Percentiles rank a stretch among this genome's conserved stretches.
Evolutionary conservation across 2,888 invertebrate genomes (phyloP).

Genomic region (Zaprionus obscuricornis): DNA sequence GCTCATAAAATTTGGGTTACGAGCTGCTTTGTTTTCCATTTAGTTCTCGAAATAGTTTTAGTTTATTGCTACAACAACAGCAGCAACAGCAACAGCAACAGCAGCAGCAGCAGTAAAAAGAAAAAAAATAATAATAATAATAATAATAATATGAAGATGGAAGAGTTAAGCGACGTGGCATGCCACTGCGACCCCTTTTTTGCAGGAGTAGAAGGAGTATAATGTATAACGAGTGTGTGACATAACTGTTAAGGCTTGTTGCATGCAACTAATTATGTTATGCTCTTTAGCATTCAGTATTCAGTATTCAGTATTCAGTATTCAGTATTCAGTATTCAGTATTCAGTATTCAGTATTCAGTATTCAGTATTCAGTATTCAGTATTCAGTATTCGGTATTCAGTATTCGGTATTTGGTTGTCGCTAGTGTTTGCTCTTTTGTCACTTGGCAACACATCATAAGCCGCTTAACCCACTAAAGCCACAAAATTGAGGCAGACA

Average conservation of each 20-base stretch:
- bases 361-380: too few relatives aligned
- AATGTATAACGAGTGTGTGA: slow-evolving; percentile 27
- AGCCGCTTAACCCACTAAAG: slow-evolving; percentile 69
- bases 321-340: too few relatives aligned
- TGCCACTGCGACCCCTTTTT: too few relatives aligned
- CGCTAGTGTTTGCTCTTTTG: slow-evolving; percentile 72
- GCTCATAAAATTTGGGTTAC: slow-evolving; percentile 7
- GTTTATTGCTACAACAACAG: slow-evolving; percentile 17
- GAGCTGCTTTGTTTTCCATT: slow-evolving; percentile 23
- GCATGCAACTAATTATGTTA: slow-evolving; percentile 70
- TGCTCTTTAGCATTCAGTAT: slow-evolving; percentile 64
- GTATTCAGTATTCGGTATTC: too few relatives aligned
- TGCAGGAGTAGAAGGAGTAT: too few relatives aligned
- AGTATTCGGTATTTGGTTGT: too few relatives aligned
- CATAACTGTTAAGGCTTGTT: slow-evolving; percentile 39
- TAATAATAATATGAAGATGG: too few relatives aligned
- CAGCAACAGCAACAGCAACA: background rate
- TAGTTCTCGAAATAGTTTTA: slow-evolving; percentile 27
- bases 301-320: too few relatives aligned
- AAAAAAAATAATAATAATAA: too few relatives aligned
- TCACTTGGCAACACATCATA: slow-evolving; percentile 72
- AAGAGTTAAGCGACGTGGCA: too few relatives aligned
- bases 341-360: too few relatives aligned
- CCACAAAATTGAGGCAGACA: slow-evolving; percentile 51
- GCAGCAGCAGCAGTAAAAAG: background rate